Base-by-base conservation (phyloP, 2,797 vertebrate genomes). In the Balearica regulorum region DNA sequence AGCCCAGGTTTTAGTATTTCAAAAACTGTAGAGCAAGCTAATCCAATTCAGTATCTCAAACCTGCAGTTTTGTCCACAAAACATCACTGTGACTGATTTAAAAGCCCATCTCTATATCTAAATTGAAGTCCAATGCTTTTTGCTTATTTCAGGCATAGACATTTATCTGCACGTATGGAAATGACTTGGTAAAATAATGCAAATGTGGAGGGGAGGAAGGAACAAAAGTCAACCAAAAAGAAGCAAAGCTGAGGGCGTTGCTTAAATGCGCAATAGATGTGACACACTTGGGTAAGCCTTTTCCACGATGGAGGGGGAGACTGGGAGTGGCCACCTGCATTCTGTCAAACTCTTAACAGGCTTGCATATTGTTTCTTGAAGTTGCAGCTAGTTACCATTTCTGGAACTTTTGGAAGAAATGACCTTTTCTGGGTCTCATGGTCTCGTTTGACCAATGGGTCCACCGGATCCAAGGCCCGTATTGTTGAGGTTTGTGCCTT, bases 21-120 rank as follows among this genome's bases (percentile, higher is more conserved):
- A 28, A 28, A 48, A 73, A 15, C 22, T n/a, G 18, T 16, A 84
- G 60, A 44, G 55, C 28, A 61, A 90, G 6, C 6, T 16, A 9
- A 49, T 73, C 41, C 16, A 22, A 5, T 28, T 11, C 17, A 43
- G 0, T 66, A 24, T 83, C 65, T 90, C 10, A 80, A 35, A 75
- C 29, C n/a, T 70, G 8, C 21, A 26, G 8, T 90, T 87, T 80
- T 73, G 55, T 70, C 35, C 39, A 57, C n/a, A 64, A 13, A 80
- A 12, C 18, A 16, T n/a, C 60, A 41, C 28, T 0, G 0, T 66
- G 60, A 49, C 31, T 14, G 41, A 4, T 60, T 48, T 55, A 49
- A 73, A 94, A 87, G 37, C 11, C 7, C 2, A 1, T n/a, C 37
- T 89, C 13, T 43, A 0, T 31, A 53, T 61, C 20, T 41, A 78